Evolutionary conservation across 2,797 vertebrate species (phyloP), one percentile per base, ranked within the genome.

Genomic region (Linurgus olivaceus): DNA sequence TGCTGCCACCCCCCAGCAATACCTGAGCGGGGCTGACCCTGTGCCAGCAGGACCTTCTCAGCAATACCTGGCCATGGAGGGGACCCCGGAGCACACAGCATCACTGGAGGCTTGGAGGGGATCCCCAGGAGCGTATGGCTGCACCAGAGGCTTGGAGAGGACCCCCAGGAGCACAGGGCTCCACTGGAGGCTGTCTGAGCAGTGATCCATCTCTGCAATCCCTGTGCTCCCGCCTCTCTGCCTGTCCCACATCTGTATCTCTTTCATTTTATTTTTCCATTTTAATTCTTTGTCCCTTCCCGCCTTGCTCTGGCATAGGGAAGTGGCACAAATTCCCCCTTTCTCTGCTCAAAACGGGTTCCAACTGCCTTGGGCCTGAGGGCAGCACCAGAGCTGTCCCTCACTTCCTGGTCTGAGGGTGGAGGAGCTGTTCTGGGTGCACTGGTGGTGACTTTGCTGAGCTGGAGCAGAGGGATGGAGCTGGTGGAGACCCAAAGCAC

Each of bases 61-160:
- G 97, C 97, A 98, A 97, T 98, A 97, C 77, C 87, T n/a, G 6
- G 81, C 93, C 96, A 88, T 20, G 44, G 37, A 71, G 50, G 92
- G 81, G 88, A 76, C 9, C 37, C 79, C 72, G 77, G 51, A 76
- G 55, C 0, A 0, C 58, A 26, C 3, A 26, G 65, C 74, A 18
- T 85, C 19, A 7, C 77, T 24, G 12, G 21, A 65, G 70, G 86
- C 90, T 45, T 77, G 58, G 66, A 90, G 73, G 57, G 65, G 92
- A 81, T 8, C 26, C 73, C 44, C 63, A 23, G 71, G 71, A 79
- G 61, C 0, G 0, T 28, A 23, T 1, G 10, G 61, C 70, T 55
- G 66, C 11, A 14, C 74, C 19, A 13, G 29, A 58, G 73, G 88
- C 91, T 52, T 68, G 70, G 55, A 82, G 86, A 18, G 63, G 93